Evolutionary conservation across 2,113 vertebrate species (phyloP).

Genomic region (Sebastes schlegelii): DNA sequence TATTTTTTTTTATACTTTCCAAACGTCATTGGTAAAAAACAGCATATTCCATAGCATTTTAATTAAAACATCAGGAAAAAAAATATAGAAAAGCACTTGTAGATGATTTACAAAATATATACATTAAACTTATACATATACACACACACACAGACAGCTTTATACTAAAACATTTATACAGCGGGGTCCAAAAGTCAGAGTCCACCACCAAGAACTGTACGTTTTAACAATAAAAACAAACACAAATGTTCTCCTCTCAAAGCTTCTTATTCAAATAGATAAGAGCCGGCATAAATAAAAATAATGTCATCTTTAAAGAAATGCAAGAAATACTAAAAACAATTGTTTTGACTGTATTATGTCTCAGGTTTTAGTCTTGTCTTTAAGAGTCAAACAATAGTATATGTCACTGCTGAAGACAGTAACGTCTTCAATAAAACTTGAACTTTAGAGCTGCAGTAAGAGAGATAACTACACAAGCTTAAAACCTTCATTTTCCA

Average conservation of each 20-base stretch:
- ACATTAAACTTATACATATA: conserved; percentile 81
- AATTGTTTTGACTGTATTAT: neutral
- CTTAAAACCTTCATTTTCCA: neutral
- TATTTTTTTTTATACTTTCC: conserved; percentile 11
- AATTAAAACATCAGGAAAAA: conserved; percentile 59
- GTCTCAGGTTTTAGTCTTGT: neutral
- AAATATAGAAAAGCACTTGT: conserved; percentile 63
- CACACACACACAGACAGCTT: conserved; percentile 74
- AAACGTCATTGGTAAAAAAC: conserved; percentile 42
- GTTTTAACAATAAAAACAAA: neutral
- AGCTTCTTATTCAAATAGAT: neutral
- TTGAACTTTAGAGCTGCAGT: neutral
- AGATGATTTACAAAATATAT: conserved; percentile 81
- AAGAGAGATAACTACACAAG: neutral
- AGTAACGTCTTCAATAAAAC: neutral
- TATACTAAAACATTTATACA: conserved; percentile 31
- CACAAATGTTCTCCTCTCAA: neutral
- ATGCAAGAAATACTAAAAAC: neutral
- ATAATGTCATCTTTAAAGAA: neutral
- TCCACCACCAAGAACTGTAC: neutral
- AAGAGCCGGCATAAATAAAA: neutral
- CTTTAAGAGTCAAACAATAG: neutral
- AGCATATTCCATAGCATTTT: conserved; percentile 24
- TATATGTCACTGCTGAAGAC: neutral
- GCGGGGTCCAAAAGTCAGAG: conserved; percentile 47